Conservation (phyloP, 2,113 vertebrate genomes). For the Aptenodytes forsteri region DNA sequence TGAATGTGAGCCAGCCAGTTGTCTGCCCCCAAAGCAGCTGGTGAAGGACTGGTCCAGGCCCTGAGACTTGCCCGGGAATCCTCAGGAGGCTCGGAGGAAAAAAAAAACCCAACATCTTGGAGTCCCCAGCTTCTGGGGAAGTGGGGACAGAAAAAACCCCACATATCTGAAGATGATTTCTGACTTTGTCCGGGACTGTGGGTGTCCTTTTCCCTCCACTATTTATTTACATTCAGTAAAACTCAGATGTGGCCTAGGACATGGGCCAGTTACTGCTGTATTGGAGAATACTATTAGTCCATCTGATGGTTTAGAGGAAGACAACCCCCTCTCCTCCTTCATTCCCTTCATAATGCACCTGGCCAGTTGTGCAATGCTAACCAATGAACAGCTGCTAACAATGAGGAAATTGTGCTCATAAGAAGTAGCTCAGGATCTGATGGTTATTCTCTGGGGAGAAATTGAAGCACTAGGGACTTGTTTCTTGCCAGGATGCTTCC, state of each 20-base stretch:
- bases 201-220: constrained; percentile 1
- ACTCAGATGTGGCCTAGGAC: background rate
- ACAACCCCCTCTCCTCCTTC: constrained; percentile 32
- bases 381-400: constrained; percentile 80
- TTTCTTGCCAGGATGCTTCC: constrained; percentile 52
- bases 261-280: constrained; percentile 14
- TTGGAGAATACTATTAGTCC: background rate
- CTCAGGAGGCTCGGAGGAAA: background rate
- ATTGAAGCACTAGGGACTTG: constrained; percentile 52
- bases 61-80: background rate
- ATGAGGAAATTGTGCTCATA: constrained; percentile 76
- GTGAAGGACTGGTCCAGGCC: background rate
- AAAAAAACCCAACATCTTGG: background rate
- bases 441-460: constrained; percentile 63
- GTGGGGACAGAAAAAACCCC: background rate
- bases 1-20: background rate
- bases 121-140: background rate
- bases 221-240: constrained; percentile 1
- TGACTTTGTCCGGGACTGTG: background rate
- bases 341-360: constrained; percentile 60
- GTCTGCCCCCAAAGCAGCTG: background rate
- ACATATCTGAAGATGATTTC: background rate
- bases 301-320: constrained; percentile 48
- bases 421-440: constrained; percentile 71
- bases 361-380: constrained; percentile 74